Evolutionary conservation across 2,888 invertebrate genomes (phyloP).

Genomic region (Drosophila quinaria): DNA sequence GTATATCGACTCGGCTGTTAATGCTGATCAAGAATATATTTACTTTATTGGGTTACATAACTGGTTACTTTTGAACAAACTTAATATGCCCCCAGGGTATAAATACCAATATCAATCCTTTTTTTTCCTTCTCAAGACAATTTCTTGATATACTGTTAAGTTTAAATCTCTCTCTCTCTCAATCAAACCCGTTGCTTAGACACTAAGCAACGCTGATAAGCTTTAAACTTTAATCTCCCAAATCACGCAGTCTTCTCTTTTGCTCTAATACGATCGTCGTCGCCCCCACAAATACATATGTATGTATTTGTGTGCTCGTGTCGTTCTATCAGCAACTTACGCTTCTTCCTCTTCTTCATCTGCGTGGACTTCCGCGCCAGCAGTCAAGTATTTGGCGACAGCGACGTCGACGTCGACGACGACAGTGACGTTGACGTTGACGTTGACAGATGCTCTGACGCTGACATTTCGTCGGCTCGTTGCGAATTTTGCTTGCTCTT

Average conservation of each 20-base stretch:
- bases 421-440: slow-evolving; percentile 10
- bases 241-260: slow-evolving; percentile 11
- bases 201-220: slow-evolving; percentile 3
- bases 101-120: neutral
- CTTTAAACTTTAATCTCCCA: neutral
- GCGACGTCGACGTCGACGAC: neutral
- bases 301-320: neutral
- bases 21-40: no score
- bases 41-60: no score
- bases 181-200: no score
- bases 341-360: neutral
- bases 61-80: no score
- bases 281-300: no score
- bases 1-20: no score
- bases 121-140: neutral
- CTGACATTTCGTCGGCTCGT: slow-evolving; percentile 27
- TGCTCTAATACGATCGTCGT: neutral
- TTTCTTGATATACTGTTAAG: neutral
- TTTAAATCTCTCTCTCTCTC: neutral
- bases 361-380: slow-evolving; percentile 24
- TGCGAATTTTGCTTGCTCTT: neutral
- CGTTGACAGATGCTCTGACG: slow-evolving; percentile 18
- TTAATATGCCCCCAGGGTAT: no score
- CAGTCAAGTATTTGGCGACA: neutral
- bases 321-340: neutral